phyloP scores from a whole-genome alignment of 2,888 invertebrate genomes.

The Aporophyla nigra region DNA sequence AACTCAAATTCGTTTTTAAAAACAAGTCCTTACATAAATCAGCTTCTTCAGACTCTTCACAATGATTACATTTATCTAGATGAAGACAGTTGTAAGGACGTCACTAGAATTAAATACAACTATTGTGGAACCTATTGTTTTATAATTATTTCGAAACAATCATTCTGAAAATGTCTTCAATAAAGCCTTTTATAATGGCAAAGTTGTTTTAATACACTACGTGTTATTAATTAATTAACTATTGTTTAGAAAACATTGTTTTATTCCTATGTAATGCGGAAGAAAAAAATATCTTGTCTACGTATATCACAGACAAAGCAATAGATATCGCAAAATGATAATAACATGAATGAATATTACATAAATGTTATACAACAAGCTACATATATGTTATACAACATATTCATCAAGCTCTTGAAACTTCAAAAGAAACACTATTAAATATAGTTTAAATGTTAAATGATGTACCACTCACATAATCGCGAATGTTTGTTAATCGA shows the following conservation, averaged over 20 bases:
- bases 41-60: not conserved
- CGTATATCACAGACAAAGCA: slow-evolving; percentile 18
- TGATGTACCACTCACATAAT: slow-evolving; percentile 33
- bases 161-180: not conserved
- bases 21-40: not conserved
- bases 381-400: slow-evolving; percentile 22
- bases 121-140: not conserved
- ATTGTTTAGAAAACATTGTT: not conserved
- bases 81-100: not conserved
- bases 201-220: not conserved
- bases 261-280: not conserved
- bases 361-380: slow-evolving; percentile 30
- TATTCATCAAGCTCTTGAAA: slow-evolving; percentile 46
- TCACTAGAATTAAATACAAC: not conserved
- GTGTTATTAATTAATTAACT: not conserved
- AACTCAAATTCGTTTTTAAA: not conserved
- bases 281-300: slow-evolving; percentile 5
- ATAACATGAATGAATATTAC: slow-evolving; percentile 17
- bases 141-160: not conserved
- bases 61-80: not conserved
- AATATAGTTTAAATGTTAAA: slow-evolving; percentile 35
- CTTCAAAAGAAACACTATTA: slow-evolving; percentile 46
- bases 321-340: slow-evolving; percentile 15
- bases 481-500: slow-evolving; percentile 29
- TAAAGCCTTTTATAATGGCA: slow-evolving; percentile 6